Evolutionary conservation across 2,888 invertebrate species (phyloP), one percentile per base, ranked within the genome.

Genomic region (Malthinus flaveolus): DNA sequence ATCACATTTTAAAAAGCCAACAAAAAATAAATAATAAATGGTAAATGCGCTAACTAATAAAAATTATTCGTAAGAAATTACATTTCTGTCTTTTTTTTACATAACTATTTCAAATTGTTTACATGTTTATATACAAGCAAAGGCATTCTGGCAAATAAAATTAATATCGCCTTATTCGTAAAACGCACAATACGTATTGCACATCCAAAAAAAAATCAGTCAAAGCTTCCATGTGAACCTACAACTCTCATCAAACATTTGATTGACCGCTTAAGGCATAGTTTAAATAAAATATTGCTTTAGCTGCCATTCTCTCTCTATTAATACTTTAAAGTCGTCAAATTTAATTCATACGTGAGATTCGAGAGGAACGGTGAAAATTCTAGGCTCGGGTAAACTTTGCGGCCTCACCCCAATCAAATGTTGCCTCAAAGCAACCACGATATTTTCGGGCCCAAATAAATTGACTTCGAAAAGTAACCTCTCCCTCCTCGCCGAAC

Each of bases 311-410:
- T 36, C 9, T 12, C 6, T 42, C 39, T 54, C 10, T 23, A 23
- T 23, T 23, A 23, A 23, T 23, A 23, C 23, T 23, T 23, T 23
- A 23, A 23, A 23, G 23, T 23, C 23, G 2, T 23, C 23, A 5
- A 23, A 23, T 23, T 23, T 3, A 23, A n/a, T 54, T 79, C 76
- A 84, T 51, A 84, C 84, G 70, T 84, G 84, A 72, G 84, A 84
- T 76, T 84, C 84, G 11, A 84, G 75, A 44, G 84, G 84, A 66
- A 84, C 80, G 70, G 83, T 83, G 63, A 81, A 83, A 23, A 83
- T 79, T 63, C 79, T 78, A 10, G 81, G 76, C 62, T 83, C 82
- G 1, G 82, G 82, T 66, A 82, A 78, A 63, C 82, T 82, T 63
- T 82, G 82, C 5, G 82, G 82, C 49, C 82, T 71, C 10, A 80